Conservation (phyloP, 2,888 invertebrate species). For the Drosophila atripex region DNA sequence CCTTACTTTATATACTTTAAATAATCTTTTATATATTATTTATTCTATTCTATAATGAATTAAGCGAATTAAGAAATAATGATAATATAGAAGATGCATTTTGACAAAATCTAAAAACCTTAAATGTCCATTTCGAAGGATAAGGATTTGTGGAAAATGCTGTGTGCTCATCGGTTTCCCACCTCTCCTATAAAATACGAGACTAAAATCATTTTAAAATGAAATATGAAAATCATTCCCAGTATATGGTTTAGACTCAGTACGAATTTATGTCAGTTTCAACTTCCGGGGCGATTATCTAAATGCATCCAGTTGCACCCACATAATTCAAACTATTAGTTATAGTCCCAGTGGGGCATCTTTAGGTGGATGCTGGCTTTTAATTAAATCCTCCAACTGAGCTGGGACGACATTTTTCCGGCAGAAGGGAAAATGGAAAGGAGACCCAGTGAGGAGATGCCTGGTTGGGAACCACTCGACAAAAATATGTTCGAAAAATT, state of each 20-base stretch:
- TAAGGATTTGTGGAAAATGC: too few relatives aligned
- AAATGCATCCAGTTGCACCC: constrained; percentile 3
- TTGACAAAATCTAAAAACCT: too few relatives aligned
- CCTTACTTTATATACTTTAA: too few relatives aligned
- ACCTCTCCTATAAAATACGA: neutral
- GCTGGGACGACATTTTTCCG: constrained; percentile 26
- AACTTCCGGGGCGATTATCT: constrained; percentile 11
- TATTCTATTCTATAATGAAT: too few relatives aligned
- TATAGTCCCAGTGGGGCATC: constrained; percentile 25
- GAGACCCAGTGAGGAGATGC: constrained; percentile 16
- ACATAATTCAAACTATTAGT: constrained; percentile 22
- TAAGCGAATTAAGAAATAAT: too few relatives aligned
- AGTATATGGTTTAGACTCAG: neutral
- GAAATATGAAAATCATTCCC: neutral
- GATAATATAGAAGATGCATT: too few relatives aligned
- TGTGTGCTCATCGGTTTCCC: too few relatives aligned
- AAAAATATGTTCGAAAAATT: constrained; percentile 77
- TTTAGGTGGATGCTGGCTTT: constrained; percentile 36
- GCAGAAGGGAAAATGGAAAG: neutral
- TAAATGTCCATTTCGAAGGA: too few relatives aligned
- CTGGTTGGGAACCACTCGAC: constrained; percentile 52
- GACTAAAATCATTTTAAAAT: neutral
- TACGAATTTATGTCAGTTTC: neutral
- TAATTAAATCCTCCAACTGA: constrained; percentile 33
- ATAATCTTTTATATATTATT: too few relatives aligned